Conservation (phyloP, 2,797 vertebrate species). For the Enoplosus armatus region DNA sequence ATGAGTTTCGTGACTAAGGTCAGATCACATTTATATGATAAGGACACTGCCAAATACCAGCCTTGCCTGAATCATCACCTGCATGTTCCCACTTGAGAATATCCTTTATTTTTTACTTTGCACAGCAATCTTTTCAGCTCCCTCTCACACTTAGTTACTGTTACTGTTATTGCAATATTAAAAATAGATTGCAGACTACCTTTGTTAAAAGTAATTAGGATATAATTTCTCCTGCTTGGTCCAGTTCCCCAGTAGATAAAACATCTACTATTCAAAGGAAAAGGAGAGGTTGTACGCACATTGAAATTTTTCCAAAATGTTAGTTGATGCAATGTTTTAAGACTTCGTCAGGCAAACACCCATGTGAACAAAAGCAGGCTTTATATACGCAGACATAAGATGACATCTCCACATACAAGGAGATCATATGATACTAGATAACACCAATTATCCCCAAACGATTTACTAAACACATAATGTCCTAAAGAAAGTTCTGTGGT, state of each 20-base stretch:
- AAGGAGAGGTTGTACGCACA: background rate
- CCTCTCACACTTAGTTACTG: background rate
- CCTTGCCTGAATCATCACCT: conserved; percentile 18
- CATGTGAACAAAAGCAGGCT: background rate
- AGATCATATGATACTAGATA: background rate
- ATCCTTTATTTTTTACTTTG: background rate
- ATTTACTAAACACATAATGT: background rate
- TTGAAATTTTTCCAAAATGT: background rate
- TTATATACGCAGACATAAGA: background rate
- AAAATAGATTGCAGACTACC: background rate
- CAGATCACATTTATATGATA: conserved; percentile 56
- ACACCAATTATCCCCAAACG: background rate
- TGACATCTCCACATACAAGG: background rate
- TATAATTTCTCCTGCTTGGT: background rate
- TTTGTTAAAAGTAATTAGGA: background rate
- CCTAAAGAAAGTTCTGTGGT: background rate
- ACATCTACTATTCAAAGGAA: background rate
- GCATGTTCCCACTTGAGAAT: conserved; percentile 40
- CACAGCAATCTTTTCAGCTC: background rate
- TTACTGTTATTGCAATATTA: background rate
- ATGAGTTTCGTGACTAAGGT: conserved; percentile 27
- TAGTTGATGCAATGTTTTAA: background rate
- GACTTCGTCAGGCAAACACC: background rate
- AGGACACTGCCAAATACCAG: conserved; percentile 41
- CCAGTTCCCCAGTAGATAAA: background rate